phyloP scores from a whole-genome alignment of 2,797 vertebrate species.

The Muscicapa striata region DNA sequence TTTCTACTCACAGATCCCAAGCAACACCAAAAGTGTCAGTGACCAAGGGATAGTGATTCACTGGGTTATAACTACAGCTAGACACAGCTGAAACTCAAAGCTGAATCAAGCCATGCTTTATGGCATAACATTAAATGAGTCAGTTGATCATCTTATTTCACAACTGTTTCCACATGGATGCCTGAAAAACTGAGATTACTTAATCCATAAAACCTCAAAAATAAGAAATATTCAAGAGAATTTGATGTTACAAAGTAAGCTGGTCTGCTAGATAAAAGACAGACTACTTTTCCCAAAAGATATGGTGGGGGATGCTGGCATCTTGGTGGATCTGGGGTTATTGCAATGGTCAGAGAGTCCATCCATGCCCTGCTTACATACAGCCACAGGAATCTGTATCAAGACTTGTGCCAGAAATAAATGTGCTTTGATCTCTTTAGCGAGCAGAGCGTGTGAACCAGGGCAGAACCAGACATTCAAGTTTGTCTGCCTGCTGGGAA shows the following conservation, averaged over 20 bases:
- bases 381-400: not conserved
- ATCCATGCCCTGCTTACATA: not conserved
- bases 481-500: not conserved
- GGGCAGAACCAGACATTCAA: slow-evolving; percentile 16
- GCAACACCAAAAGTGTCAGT: not conserved
- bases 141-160: not conserved
- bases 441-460: not conserved
- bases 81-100: not conserved
- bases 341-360: rapidly evolving
- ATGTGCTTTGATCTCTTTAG: not conserved
- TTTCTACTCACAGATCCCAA: not conserved
- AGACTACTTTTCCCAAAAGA: not conserved
- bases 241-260: not conserved
- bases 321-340: not conserved
- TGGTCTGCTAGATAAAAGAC: not conserved
- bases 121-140: not conserved
- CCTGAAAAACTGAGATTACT: not conserved
- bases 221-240: not conserved
- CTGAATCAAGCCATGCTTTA: not conserved
- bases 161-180: not conserved
- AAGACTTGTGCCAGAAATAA: not conserved
- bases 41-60: not conserved
- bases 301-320: rapidly evolving
- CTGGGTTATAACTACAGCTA: rapidly evolving
- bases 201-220: not conserved